Conservation (phyloP, 2,888 invertebrate genomes). For the Heteromurus nitidus region DNA sequence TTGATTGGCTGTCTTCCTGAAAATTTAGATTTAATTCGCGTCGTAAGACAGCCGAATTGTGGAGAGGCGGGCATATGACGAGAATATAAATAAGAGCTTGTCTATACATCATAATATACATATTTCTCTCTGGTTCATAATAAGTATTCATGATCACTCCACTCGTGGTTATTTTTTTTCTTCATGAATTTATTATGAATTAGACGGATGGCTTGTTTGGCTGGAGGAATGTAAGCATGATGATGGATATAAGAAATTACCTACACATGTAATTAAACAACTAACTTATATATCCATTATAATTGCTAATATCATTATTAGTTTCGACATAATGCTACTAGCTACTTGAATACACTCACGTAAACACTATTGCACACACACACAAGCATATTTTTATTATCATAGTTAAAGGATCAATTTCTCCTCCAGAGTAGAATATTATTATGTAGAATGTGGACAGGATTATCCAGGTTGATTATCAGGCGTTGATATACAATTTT, state of each 20-base stretch:
- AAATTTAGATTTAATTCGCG: constrained; percentile 52
- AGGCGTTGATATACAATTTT: constrained; percentile 58
- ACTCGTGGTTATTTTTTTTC: too few relatives aligned
- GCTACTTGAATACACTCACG: too few relatives aligned
- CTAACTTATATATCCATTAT: constrained; percentile 29
- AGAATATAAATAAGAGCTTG: constrained; percentile 50
- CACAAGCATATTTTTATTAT: too few relatives aligned
- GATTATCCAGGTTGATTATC: not conserved
- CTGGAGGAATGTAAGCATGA: not conserved
- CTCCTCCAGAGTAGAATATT: too few relatives aligned
- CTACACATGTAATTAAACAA: not conserved
- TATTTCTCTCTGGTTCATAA: constrained; percentile 22
- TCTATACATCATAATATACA: too few relatives aligned
- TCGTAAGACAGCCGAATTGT: constrained; percentile 14
- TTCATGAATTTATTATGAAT: not conserved
- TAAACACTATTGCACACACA: too few relatives aligned
- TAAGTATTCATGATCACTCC: constrained; percentile 45
- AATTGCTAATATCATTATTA: constrained; percentile 48
- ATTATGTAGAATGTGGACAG: too few relatives aligned
- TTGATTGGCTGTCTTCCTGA: constrained; percentile 41
- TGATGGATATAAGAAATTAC: not conserved
- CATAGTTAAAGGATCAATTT: not conserved
- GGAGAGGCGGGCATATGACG: constrained; percentile 29
- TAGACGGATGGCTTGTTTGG: not conserved
- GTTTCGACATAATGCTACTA: too few relatives aligned